Conservation (phyloP, 2,113 vertebrate species). For the Mirounga angustirostris region DNA sequence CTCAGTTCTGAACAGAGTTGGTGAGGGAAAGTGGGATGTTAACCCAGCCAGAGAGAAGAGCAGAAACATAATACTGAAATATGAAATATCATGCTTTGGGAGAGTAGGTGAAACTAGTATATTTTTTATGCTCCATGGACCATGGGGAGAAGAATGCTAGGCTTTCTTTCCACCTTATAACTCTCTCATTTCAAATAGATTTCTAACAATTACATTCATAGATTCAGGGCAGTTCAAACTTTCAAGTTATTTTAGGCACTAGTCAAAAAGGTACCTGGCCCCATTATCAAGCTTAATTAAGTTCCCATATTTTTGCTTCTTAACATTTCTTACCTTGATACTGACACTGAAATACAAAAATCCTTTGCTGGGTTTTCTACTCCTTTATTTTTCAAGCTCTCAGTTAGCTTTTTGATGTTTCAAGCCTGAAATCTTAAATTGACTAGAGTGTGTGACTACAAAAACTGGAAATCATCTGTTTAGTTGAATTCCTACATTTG, state of each 20-base stretch:
- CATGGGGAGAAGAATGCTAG: neutral
- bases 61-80: neutral
- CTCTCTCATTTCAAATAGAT: neutral
- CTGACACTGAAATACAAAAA: slow-evolving; percentile 25
- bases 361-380: neutral
- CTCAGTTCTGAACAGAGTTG: neutral
- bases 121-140: neutral
- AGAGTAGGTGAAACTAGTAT: neutral
- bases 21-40: neutral
- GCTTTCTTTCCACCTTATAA: neutral
- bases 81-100: neutral
- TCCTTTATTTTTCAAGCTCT: neutral
- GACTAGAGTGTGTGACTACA: neutral
- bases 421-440: neutral
- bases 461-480: neutral
- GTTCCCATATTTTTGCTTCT: neutral
- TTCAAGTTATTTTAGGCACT: neutral
- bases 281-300: slow-evolving; percentile 32
- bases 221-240: neutral
- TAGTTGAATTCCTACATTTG: neutral
- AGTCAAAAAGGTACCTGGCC: neutral
- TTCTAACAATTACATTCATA: neutral
- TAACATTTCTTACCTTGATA: neutral
- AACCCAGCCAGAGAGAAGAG: neutral
- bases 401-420: neutral